phyloP scores from a whole-genome alignment of 1,140 invertebrate species.

The Drosophila sechellia region DNA sequence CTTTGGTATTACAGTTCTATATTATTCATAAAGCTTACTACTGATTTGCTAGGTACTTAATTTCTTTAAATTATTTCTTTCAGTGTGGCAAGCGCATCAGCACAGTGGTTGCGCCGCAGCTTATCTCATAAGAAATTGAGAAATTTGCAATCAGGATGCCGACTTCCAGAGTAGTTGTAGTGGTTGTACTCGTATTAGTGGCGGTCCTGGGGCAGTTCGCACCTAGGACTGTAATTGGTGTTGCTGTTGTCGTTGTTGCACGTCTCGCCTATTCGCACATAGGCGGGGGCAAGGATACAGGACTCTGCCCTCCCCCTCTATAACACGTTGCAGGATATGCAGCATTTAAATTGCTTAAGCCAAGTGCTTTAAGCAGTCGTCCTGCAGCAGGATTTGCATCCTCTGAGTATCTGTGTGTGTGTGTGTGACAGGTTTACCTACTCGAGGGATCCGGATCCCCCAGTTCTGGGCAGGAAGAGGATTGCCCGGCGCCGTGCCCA shows the following conservation, averaged over 20 bases:
- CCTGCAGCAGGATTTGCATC: constrained; percentile 69
- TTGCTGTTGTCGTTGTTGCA: constrained; percentile 58
- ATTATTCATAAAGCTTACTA: no score
- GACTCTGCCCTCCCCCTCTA: constrained; percentile 25
- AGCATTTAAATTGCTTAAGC: constrained; percentile 75
- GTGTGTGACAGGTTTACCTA: constrained; percentile 45
- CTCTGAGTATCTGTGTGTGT: constrained; percentile 2
- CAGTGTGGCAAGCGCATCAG: neutral
- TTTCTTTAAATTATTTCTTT: neutral
- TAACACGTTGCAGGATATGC: constrained; percentile 75
- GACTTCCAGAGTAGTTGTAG: neutral
- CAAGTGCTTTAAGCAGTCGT: constrained; percentile 59
- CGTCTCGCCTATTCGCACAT: constrained; percentile 69
- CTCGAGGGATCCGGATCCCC: constrained; percentile 1
- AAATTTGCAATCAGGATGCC: constrained; percentile 39
- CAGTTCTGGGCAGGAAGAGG: constrained; percentile 3
- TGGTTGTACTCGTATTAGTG: no score
- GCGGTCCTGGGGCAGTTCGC: constrained; percentile 42
- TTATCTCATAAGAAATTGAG: constrained; percentile 23
- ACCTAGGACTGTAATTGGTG: constrained; percentile 71
- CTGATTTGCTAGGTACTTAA: neutral
- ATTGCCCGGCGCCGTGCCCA: constrained; percentile 14
- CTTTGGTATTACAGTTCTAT: neutral
- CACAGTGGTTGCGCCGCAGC: constrained; percentile 3
- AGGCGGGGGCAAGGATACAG: neutral